Conservation (phyloP, 2,888 invertebrate genomes). For the Teinopalpus imperialis region DNA sequence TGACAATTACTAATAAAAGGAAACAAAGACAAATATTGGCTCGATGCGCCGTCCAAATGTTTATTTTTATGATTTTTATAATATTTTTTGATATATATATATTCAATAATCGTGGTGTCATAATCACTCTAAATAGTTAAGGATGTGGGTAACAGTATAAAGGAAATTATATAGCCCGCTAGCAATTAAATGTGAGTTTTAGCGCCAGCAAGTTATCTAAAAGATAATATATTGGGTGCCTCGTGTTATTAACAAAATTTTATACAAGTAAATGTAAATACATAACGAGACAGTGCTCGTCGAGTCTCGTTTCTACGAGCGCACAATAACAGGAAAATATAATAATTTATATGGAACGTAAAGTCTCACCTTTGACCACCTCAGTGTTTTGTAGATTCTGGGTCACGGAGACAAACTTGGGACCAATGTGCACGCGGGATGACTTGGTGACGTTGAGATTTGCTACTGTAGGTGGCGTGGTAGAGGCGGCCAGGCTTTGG, state of each 20-base stretch:
- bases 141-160: no score
- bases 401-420: conserved; percentile 62
- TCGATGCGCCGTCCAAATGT: no score
- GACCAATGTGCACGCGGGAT: conserved; percentile 60
- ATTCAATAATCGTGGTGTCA: no score
- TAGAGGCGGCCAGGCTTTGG: conserved; percentile 34
- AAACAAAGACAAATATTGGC: no score
- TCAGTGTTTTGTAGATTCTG: conserved; percentile 65
- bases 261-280: background rate
- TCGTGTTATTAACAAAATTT: no score
- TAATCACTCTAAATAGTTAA: no score
- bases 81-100: no score
- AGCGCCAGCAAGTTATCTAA: no score
- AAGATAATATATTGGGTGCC: no score
- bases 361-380: conserved; percentile 64
- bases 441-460: conserved; percentile 60
- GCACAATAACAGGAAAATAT: conserved; percentile 19
- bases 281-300: background rate
- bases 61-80: no score
- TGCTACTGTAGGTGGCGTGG: conserved; percentile 43
- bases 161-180: background rate
- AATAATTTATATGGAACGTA: conserved; percentile 3
- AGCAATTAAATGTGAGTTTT: no score
- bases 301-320: background rate
- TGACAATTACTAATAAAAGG: no score